A percentile compares a stretch with the other conserved stretches of the same genome.
These are phyloP conservation scores for Noctuana brunneofusca DNA, from an alignment of 2,888 invertebrate species.

Conservation along the genomic window DNA sequence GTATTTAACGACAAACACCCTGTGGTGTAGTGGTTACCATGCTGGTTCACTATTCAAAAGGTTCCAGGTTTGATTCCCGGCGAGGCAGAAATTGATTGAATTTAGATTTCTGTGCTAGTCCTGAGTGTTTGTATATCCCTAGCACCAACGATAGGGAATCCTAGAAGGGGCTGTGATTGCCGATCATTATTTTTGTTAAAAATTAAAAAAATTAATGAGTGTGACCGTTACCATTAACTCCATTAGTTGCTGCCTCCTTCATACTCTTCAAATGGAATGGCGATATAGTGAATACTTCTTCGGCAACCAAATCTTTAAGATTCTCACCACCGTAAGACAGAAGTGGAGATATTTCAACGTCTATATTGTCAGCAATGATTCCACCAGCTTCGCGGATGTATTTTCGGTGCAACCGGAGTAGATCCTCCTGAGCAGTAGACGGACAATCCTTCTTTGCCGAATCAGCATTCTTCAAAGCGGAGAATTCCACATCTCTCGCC, in stretches of 20 bases:
- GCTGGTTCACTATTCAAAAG: no score
- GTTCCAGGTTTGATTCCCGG: no score
- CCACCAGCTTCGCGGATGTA: conserved; percentile 93
- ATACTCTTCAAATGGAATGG: conserved; percentile 84
- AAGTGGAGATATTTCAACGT: conserved; percentile 95
- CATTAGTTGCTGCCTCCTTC: conserved; percentile 61
- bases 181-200: no score
- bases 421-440: conserved; percentile 90
- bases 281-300: conserved; percentile 85
- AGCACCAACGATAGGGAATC: no score
- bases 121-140: no score
- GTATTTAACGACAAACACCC: no score
- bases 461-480: conserved; percentile 97
- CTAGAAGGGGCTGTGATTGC: no score
- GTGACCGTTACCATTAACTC: conserved; percentile 60
- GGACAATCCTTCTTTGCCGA: conserved; percentile 95
- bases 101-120: no score
- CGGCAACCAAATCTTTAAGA: conserved; percentile 85
- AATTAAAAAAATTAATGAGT: conserved; percentile 11
- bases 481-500: conserved; percentile 95
- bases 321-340: conserved; percentile 96
- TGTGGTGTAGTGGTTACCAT: no score
- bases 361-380: conserved; percentile 83
- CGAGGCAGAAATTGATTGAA: no score
- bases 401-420: conserved; percentile 89